Base-by-base conservation (phyloP, 2,888 invertebrate genomes). In the Caradrina clavipalpis region DNA sequence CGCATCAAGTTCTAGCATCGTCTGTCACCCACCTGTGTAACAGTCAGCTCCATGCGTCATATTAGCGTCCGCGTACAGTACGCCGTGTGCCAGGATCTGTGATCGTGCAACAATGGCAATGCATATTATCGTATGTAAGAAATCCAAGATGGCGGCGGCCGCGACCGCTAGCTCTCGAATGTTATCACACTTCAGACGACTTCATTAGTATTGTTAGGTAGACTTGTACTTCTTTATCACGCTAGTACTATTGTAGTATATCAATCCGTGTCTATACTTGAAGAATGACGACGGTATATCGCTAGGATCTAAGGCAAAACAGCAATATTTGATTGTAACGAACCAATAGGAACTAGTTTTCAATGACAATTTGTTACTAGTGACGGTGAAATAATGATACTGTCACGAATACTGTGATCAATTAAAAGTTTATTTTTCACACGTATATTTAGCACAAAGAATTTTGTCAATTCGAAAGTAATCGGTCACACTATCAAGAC, bases 101-200 rank as follows among this genome's bases (percentile, higher is more conserved):
- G 2, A 55, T 13, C 39, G 19, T 39, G 13, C 17, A 47, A 21
- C 7, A 45, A 61, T 17, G 22, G 58, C 17, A 66, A 47, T 11
- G 22, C 50, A 11, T 31, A 49, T 31, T 47, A 51, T 55, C 22
- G 10, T 62, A 26, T 45, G 42, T 53, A 47, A 54, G 21, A 17
- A 45, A 63, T 66, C 6, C 59, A 59, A 59, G 55, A 76, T 76
- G 62, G 71, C 59, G 21, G 55, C 31, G 26, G 42, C 22, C 22
- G 57, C 17, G 57, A 31, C 54, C 39, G 35, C 21, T 22, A 8
- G 73, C 78, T 70, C 59, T 73, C 61, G 66, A 76, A 56, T 73
- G 51, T 60, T 53, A 53, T n/a, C 15, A 19, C 58, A 21, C 21
- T 55, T 59, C 61, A 39, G n/a, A 47, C 7, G 50, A 31, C 13